A percentile compares a stretch with the other conserved stretches of the same genome.
These are phyloP conservation scores for Pristionchus mayeri DNA, from an alignment of 2,888 invertebrate genomes.

Conservation along the genomic window DNA sequence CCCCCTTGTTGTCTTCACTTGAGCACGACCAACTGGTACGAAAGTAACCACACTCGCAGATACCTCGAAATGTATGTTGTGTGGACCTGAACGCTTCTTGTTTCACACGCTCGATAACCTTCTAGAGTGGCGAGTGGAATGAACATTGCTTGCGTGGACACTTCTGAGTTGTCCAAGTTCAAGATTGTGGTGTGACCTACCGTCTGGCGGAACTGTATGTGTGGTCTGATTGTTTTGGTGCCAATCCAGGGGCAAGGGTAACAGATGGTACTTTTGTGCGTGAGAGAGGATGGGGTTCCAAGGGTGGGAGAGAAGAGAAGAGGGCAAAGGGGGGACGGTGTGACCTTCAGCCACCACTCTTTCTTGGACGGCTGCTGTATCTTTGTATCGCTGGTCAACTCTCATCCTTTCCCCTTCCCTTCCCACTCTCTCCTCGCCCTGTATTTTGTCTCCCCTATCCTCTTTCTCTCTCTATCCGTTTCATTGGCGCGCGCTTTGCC, in stretches of 20 bases:
- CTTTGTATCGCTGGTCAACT: constrained; percentile 6
- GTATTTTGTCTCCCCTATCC: constrained; percentile 12
- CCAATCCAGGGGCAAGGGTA: not conserved
- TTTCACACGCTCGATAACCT: too few species aligned
- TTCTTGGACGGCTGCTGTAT: constrained; percentile 6
- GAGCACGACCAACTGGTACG: constrained; percentile 29
- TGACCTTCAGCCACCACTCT: constrained; percentile 29
- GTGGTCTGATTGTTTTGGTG: not conserved
- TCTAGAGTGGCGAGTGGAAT: too few species aligned
- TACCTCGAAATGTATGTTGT: constrained; percentile 14
- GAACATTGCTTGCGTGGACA: too few species aligned
- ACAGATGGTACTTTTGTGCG: not conserved
- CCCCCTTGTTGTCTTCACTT: not conserved
- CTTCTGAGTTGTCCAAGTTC: too few species aligned
- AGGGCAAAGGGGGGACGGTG: not conserved
- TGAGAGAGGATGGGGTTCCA: constrained; percentile 9
- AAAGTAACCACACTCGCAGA: constrained; percentile 11
- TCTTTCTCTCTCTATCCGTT: not conserved
- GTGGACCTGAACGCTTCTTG: too few species aligned
- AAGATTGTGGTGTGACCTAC: not conserved
- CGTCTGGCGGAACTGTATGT: not conserved
- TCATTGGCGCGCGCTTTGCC: not conserved
- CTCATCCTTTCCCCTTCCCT: too few species aligned
- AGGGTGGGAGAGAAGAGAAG: not conserved
- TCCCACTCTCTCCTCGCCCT: not conserved